phyloP scores from a whole-genome alignment of 2,113 vertebrate species.

The Microtus montanus region DNA sequence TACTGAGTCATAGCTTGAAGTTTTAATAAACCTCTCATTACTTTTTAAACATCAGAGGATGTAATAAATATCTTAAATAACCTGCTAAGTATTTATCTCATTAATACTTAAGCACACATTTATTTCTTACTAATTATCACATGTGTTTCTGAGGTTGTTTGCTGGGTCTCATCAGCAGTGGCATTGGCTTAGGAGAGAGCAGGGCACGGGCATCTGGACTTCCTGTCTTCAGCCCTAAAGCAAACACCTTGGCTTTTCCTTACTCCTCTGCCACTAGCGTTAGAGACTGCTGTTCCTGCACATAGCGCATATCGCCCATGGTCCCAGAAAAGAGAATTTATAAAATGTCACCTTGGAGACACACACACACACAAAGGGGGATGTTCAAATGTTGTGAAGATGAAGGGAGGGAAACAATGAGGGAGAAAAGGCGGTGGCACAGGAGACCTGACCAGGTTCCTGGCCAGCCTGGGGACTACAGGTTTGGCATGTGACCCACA shows the following conservation, averaged over 20 bases:
- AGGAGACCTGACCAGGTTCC: neutral
- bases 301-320: fast-evolving
- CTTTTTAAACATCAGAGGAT: conserved; percentile 57
- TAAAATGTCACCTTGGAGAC: neutral
- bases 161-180: neutral
- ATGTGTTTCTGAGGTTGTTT: neutral
- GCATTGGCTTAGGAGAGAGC: neutral
- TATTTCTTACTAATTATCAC: conserved; percentile 36
- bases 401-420: neutral
- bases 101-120: conserved; percentile 56
- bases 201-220: fast-evolving
- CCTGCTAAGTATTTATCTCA: conserved; percentile 67
- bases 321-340: no score
- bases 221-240: fast-evolving
- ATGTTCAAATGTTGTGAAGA: fast-evolving
- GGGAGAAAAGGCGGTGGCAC: neutral
- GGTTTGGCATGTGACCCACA: neutral
- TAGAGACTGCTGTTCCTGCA: no score
- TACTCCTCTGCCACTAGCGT: no score
- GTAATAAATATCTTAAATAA: conserved; percentile 42
- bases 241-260: fast-evolving
- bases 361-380: no score
- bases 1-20: neutral
- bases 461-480: neutral
- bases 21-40: conserved; percentile 53